Evolutionary conservation across 2,797 vertebrate species (phyloP).

Genomic region (Chiloscyllium punctatum): DNA sequence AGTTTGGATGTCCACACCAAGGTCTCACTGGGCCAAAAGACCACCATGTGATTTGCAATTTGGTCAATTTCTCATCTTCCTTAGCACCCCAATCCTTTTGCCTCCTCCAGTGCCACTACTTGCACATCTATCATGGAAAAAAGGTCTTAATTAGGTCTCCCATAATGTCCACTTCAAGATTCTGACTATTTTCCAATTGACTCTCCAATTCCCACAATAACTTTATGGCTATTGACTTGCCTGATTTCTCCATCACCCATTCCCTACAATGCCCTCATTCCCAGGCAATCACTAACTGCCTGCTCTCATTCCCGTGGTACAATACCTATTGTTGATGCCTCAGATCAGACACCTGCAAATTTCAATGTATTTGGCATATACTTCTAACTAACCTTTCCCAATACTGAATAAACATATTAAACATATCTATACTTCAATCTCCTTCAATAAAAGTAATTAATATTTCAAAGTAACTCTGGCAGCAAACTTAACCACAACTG

Average conservation of each 20-base stretch:
- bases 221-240: neutral
- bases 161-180: neutral
- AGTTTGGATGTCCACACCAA: too few species aligned
- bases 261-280: too few species aligned
- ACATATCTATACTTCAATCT: neutral
- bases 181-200: neutral
- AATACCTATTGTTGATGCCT: neutral
- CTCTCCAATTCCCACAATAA: neutral
- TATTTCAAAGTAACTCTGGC: neutral
- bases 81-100: too few species aligned
- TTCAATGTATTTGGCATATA: neutral
- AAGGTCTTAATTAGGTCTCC: neutral
- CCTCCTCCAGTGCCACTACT: too few species aligned
- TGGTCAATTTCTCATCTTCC: neutral
- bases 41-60: neutral
- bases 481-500: neutral
- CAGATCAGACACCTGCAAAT: neutral
- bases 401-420: neutral
- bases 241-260: neutral
- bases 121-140: too few species aligned
- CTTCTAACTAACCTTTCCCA: neutral
- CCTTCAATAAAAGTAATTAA: neutral
- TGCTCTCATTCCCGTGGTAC: neutral
- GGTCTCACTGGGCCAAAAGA: too few species aligned
- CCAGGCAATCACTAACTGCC: neutral